Conservation (phyloP, 1,140 invertebrate genomes). For the Drosophila simulans region DNA sequence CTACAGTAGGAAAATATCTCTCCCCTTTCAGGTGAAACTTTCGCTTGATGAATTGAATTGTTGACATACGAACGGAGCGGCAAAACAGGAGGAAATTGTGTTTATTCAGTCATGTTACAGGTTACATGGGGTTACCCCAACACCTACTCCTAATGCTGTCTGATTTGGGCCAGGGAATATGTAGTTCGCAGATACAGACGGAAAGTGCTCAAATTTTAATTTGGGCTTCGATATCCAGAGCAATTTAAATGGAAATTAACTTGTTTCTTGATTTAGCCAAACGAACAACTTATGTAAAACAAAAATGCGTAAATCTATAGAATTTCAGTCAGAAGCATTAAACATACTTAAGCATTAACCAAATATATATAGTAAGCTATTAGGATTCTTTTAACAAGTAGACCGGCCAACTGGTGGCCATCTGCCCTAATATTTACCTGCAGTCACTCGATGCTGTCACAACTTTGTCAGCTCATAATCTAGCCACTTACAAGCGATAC, state of each 20-base stretch:
- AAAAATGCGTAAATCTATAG: too few relatives aligned
- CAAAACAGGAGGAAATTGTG: slow-evolving; percentile 78
- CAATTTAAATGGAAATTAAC: background rate
- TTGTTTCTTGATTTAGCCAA: too few relatives aligned
- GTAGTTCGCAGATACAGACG: background rate
- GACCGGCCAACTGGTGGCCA: background rate
- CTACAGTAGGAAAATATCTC: slow-evolving; percentile 17
- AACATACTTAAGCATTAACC: background rate
- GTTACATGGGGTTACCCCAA: slow-evolving; percentile 34
- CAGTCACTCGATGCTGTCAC: slow-evolving; percentile 25
- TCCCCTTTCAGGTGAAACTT: slow-evolving; percentile 60
- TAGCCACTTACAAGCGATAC: slow-evolving; percentile 36
- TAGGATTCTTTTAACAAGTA: too few relatives aligned
- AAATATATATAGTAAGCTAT: background rate
- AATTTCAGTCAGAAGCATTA: background rate
- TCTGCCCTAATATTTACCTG: slow-evolving; percentile 12
- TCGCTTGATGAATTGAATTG: slow-evolving; percentile 81
- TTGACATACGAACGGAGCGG: slow-evolving; percentile 71
- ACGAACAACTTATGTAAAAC: too few relatives aligned
- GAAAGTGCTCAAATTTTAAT: background rate
- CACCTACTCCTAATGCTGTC: background rate
- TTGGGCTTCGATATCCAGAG: background rate
- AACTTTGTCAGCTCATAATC: slow-evolving; percentile 37
- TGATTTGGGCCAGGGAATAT: background rate
- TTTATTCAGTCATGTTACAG: slow-evolving; percentile 81